Conservation (phyloP, 2,888 invertebrate genomes). For the Catotricha subobsoleta region DNA sequence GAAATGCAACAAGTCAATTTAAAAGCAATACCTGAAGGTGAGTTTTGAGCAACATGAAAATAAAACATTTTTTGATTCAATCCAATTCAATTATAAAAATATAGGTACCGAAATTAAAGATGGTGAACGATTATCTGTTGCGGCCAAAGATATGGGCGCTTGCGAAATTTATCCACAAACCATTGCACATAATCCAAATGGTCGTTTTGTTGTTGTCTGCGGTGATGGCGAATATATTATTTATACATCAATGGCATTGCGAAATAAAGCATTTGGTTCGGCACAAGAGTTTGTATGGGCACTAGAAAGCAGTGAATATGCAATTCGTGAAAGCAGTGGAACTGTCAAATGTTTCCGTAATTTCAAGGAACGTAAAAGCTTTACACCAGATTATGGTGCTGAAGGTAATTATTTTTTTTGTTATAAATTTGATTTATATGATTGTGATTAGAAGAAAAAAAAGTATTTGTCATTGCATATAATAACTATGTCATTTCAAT, state of each 20-base stretch:
- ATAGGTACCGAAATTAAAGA: slow-evolving; percentile 57
- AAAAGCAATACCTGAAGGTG: slow-evolving; percentile 63
- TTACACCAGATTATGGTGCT: slow-evolving; percentile 92
- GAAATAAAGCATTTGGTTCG: slow-evolving; percentile 96
- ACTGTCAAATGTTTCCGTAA: slow-evolving; percentile 91
- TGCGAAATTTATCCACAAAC: slow-evolving; percentile 99
- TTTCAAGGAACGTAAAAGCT: slow-evolving; percentile 90
- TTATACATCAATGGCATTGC: slow-evolving; percentile 96
- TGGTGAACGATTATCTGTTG: slow-evolving; percentile 81
- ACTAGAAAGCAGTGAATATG: slow-evolving; percentile 83
- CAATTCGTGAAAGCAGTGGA: slow-evolving; percentile 73
- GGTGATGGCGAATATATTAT: slow-evolving; percentile 99
- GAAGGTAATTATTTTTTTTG: slow-evolving; percentile 56
- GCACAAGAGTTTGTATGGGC: slow-evolving; percentile 99
- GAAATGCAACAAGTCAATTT: slow-evolving; percentile 95
- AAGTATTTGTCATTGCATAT: too few relatives aligned
- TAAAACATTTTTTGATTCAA: not conserved
- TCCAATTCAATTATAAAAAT: slow-evolving; percentile 3
- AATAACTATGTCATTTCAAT: too few relatives aligned
- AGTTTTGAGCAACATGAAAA: slow-evolving; percentile 14
- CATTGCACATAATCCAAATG: slow-evolving; percentile 96
- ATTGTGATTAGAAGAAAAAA: too few relatives aligned
- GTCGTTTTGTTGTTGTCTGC: slow-evolving; percentile 81
- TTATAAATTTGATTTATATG: too few relatives aligned
- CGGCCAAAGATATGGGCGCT: slow-evolving; percentile 96